Evolutionary conservation across 2,888 invertebrate species (phyloP), one percentile per base, ranked within the genome.

Genomic region (Hydroisotoma schaefferi): DNA sequence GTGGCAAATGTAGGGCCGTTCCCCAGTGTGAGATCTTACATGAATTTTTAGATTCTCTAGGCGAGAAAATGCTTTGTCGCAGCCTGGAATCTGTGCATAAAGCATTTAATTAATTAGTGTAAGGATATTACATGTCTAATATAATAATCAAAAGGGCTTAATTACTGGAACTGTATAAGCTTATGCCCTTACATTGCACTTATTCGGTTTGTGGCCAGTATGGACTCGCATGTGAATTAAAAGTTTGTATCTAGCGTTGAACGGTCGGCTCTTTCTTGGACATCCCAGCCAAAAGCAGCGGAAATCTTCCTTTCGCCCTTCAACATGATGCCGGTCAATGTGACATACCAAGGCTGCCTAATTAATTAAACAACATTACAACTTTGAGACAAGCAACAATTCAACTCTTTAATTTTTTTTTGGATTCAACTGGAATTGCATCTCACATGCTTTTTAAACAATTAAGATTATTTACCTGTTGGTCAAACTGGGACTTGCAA

Each of bases 21-120:
- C 98, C 0, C 98, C 98, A 0, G 94, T 95, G 77, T 95, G 94
- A 1, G 93, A 93, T 33, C 94, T 80, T 65, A 94, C 87, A 79
- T 99, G 99, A 73, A 98, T 99, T 81, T 98, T 99, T 71, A 99
- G 80, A 78, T 99, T 99, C 79, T 99, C 99, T 72, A 97, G 80
- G 0, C 98, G 84, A 1, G 95, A 95, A 80, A 98, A 99, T 0
- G 95, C 93, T 77, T 98, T 98, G 61, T 85, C 86, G 76, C 98
- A 99, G 0, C 92, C 90, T 55, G 88, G 85, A 77, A 94, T 94
- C 97, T 97, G 81, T 47, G 85, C 88, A n/a, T 22, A 43, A 43
- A 6, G 43, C 6, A 43, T 18, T 5, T 22, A n/a, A 43, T n/a
- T 20, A 43, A 43, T 43, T 22, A 43, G 6, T 5, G n/a, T n/a